Evolutionary conservation across 2,888 invertebrate species (phyloP).

Genomic region (Leptopilina myrica): DNA sequence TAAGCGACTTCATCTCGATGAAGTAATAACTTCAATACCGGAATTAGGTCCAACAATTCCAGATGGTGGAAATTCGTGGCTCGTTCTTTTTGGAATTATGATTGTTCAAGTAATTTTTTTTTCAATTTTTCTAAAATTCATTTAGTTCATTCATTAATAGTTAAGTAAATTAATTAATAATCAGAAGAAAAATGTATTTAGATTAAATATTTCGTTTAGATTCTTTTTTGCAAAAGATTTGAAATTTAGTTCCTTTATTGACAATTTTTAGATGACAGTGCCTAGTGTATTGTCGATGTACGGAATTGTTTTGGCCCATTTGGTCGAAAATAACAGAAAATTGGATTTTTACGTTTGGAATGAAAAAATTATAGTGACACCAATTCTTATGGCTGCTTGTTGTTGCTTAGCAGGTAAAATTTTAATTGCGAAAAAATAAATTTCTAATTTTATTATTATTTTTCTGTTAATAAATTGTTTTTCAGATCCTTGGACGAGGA

Average conservation of each 20-base stretch:
- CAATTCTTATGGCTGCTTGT: conserved; percentile 80
- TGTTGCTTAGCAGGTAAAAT: conserved; percentile 78
- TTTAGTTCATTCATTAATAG: no score
- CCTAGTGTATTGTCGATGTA: conserved; percentile 70
- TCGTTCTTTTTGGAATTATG: conserved; percentile 80
- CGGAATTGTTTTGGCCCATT: conserved; percentile 64
- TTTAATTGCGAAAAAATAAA: no score
- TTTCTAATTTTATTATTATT: background rate
- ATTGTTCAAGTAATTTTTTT: conserved; percentile 78
- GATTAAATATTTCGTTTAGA: no score
- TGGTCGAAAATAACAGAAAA: conserved; percentile 50
- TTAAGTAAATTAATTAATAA: no score
- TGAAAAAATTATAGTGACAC: conserved; percentile 80
- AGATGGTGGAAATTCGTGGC: conserved; percentile 84
- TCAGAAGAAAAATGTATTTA: no score
- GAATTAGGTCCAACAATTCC: conserved; percentile 83
- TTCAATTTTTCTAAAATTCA: no score
- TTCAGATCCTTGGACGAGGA: conserved; percentile 81
- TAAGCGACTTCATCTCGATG: conserved; percentile 77
- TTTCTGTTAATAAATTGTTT: conserved; percentile 38
- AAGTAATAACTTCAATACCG: conserved; percentile 81
- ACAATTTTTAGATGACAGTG: conserved; percentile 66
- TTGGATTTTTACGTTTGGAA: conserved; percentile 78
- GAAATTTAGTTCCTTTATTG: no score
- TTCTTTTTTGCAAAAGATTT: background rate